Percentiles rank a stretch among this genome's conserved stretches.
These are phyloP conservation scores for Dysdera silvatica DNA, from an alignment of 1,140 invertebrate genomes.

Conservation along the genomic window DNA sequence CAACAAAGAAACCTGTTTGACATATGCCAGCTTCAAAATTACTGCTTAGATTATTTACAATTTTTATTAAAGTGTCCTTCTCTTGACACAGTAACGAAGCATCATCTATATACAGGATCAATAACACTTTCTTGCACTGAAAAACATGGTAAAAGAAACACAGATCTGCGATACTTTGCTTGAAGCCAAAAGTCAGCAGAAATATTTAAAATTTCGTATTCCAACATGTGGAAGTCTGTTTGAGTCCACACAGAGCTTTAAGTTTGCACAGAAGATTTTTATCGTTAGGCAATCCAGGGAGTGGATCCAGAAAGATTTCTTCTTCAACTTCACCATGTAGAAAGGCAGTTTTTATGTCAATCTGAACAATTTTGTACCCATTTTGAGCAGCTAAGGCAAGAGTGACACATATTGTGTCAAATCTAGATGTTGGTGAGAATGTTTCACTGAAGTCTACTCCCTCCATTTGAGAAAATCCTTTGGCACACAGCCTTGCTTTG, in stretches of 20 bases:
- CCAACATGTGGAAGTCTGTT: constrained; percentile 10
- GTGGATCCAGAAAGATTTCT: constrained; percentile 1
- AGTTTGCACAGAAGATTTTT: constrained; percentile 1
- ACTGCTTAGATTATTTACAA: not conserved
- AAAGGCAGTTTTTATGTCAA: constrained; percentile 7
- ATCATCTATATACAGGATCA: constrained; percentile 7
- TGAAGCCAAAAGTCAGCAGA: constrained; percentile 3
- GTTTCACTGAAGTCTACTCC: not conserved
- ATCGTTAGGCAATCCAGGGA: not conserved
- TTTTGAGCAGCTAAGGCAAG: constrained; percentile 24
- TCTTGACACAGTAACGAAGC: constrained; percentile 1
- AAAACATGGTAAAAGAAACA: constrained; percentile 11
- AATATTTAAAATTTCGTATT: constrained; percentile 10
- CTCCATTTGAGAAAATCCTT: constrained; percentile 1
- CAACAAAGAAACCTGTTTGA: constrained; percentile 24
- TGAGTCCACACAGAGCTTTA: constrained; percentile 6
- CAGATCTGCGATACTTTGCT: constrained; percentile 1
- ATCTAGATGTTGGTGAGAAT: not conserved
- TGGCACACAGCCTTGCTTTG: constrained; percentile 7
- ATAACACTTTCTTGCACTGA: not conserved
- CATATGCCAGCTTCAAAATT: constrained; percentile 9
- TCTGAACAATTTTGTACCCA: constrained; percentile 14
- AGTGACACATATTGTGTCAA: not conserved
- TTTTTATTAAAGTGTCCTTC: not conserved
- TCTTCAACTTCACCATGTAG: constrained; percentile 12